A percentile compares a stretch with the other conserved stretches of the same genome.
phyloP scores from a whole-genome alignment of 2,888 invertebrate genomes.

The Notocelia uddmanniana region DNA sequence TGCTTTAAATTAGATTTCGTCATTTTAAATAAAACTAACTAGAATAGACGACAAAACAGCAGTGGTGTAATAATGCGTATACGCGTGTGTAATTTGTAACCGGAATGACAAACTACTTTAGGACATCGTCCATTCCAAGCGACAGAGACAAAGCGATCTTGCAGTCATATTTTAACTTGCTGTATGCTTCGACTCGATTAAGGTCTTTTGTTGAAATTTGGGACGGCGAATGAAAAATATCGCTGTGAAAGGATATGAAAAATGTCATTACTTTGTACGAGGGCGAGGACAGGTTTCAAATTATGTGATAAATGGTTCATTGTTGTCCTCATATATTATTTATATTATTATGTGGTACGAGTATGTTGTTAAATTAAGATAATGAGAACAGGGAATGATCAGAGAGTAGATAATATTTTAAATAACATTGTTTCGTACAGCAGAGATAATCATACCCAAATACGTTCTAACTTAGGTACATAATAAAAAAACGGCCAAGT shows the following conservation, averaged over 20 bases:
- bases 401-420: neutral
- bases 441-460: neutral
- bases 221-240: conserved; percentile 41
- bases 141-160: conserved; percentile 52
- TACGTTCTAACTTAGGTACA: neutral
- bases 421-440: neutral
- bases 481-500: no score
- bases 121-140: conserved; percentile 32
- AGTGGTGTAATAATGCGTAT: conserved; percentile 1
- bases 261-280: conserved; percentile 42
- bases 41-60: neutral
- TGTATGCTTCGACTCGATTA: conserved; percentile 45
- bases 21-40: no score
- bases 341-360: neutral
- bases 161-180: conserved; percentile 53
- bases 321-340: neutral
- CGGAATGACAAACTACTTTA: conserved; percentile 47
- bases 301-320: conserved; percentile 32
- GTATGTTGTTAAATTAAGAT: neutral
- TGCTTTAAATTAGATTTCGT: no score
- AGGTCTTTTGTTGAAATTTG: conserved; percentile 41
- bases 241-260: conserved; percentile 36
- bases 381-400: neutral
- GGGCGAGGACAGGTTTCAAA: conserved; percentile 19
- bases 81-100: conserved; percentile 33